phyloP scores from a whole-genome alignment of 2,888 invertebrate genomes.

The Acanthosoma haemorrhoidale region DNA sequence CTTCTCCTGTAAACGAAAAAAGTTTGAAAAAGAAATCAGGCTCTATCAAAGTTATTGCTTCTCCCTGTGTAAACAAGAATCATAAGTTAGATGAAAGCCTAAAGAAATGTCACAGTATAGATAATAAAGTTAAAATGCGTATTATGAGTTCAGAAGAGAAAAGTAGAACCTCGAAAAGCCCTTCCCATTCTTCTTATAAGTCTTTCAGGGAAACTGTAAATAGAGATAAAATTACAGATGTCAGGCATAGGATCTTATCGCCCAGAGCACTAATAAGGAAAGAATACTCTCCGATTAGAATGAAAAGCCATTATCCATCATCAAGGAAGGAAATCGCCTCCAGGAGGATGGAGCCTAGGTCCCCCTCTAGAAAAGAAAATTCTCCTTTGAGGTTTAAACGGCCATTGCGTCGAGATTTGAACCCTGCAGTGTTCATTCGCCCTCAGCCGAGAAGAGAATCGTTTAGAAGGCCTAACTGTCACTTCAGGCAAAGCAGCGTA shows the following conservation, averaged over 20 bases:
- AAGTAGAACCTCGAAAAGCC: not conserved
- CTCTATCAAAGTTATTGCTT: not conserved
- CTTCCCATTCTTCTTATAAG: not conserved
- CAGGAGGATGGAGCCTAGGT: not conserved
- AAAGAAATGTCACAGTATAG: not conserved
- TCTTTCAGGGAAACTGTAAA: not conserved
- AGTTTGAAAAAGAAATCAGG: not conserved
- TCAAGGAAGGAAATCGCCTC: not conserved
- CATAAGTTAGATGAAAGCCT: not conserved
- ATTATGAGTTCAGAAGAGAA: not conserved
- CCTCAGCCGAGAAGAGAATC: not conserved
- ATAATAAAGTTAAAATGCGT: not conserved
- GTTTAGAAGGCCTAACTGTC: constrained; percentile 14
- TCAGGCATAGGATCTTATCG: not conserved
- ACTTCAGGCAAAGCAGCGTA: constrained; percentile 15
- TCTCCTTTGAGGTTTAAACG: not conserved
- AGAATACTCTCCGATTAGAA: not conserved
- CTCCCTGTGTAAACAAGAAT: not conserved
- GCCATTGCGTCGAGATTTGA: not conserved
- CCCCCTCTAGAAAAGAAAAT: not conserved
- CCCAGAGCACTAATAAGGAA: not conserved
- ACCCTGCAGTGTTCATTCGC: not conserved
- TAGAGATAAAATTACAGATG: not conserved
- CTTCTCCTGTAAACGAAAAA: not conserved
- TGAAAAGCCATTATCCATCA: not conserved